Conservation (phyloP, 2,888 invertebrate species). For the Spicauda simplicius region DNA sequence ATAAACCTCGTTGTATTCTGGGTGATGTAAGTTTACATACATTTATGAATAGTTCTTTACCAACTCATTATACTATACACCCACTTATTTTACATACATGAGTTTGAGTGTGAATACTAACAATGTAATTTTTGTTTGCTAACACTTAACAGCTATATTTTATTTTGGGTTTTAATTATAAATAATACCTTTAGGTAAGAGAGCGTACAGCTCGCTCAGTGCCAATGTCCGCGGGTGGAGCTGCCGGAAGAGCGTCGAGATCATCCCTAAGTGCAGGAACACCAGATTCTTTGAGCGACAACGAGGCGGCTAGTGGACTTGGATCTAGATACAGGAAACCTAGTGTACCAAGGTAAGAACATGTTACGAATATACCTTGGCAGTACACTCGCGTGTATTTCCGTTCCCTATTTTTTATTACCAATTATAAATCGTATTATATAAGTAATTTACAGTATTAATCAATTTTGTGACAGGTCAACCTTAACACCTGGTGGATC, state of each 20-base stretch:
- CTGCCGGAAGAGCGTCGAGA: conserved; percentile 87
- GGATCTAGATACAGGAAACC: conserved; percentile 89
- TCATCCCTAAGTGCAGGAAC: conserved; percentile 94
- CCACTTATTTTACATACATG: conserved; percentile 20
- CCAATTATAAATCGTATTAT: no score
- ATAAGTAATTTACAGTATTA: neutral
- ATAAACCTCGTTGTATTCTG: conserved; percentile 24
- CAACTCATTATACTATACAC: conserved; percentile 29
- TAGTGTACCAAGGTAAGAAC: conserved; percentile 79
- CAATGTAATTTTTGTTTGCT: conserved; percentile 7
- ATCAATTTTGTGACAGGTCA: conserved; percentile 71
- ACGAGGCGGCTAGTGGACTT: conserved; percentile 91
- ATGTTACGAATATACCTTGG: no score
- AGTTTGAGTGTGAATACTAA: conserved; percentile 26
- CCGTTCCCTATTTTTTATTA: no score
- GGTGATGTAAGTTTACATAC: conserved; percentile 16
- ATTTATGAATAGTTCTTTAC: conserved; percentile 13
- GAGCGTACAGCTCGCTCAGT: conserved; percentile 96
- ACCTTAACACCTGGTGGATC: conserved; percentile 92
- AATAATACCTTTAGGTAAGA: conserved; percentile 87
- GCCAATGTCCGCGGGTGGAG: conserved; percentile 89
- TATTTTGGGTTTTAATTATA: conserved; percentile 34
- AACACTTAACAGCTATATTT: neutral
- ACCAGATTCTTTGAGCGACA: conserved; percentile 95
- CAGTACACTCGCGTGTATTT: no score